Evolutionary conservation across 2,797 vertebrate genomes (phyloP), one percentile per base, ranked within the genome.

Genomic region (Anomalospiza imberbis): DNA sequence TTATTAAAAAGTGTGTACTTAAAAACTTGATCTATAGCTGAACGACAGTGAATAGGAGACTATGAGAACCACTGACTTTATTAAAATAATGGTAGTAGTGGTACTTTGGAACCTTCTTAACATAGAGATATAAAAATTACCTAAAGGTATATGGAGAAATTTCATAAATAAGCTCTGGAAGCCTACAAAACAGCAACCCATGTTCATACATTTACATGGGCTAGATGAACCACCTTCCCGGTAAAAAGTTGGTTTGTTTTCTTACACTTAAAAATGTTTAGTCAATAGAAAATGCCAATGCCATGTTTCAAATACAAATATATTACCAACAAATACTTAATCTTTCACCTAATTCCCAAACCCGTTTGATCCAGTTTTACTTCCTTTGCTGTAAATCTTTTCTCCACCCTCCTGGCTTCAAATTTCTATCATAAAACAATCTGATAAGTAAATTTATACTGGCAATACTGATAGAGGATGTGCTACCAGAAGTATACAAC

Each of bases 251-350:
- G 29, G 7, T 24, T 71, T 84, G 44, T 40, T 87, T 53, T 55
- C 48, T 17, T 72, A 75, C 18, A 12, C 58, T 85, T 42, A 24
- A 18, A 17, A 71, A 85, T 88, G 75, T 94, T 96, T 95, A 85
- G 55, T 87, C 85, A 97, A 91, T 7, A 95, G 31, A 82, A 89
- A 91, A 91, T 14, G 21, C 47, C 78, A 76, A 38, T 29, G 57
- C 18, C 57, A 40, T 91, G 86, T 91, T 96, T 92, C 45, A 85
- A 75, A 92, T 61, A 91, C 18, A 95, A 95, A 96, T 38, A 97
- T 1, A 67, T 44, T 84, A 75, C 53, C 70, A 89, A 87, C 32
- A 86, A 95, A 80, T 32, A 70, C 36, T 89, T 88, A 17, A 45
- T 70, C 76, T 86, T 86, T 88, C 22, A 73, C 73, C 74, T 67